Base-by-base conservation (phyloP, 2,113 vertebrate genomes). In the Rhea pennata region DNA sequence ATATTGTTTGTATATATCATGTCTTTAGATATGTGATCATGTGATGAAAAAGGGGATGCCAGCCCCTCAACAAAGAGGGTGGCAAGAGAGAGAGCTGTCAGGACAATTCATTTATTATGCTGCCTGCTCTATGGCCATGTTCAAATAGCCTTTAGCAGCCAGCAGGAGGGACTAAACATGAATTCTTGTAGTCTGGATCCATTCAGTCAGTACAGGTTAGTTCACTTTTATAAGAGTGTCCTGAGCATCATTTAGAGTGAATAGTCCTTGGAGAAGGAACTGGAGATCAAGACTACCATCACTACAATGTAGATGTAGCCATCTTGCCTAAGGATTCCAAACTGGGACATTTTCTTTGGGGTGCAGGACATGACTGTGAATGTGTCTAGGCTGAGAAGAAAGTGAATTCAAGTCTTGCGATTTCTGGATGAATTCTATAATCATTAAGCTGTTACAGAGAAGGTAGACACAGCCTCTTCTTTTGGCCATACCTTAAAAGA, bases 241-340 rank as follows among this genome's bases (percentile, higher is more conserved):
- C 56, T 82, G 26, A 71, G 4, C 29, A 64, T n/a, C 12, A 16
- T 10, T 27, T 2, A 5, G 15, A 89, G 36, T 23, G 9, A 2
- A 2, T 71, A 20, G 15, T 66, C 27, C 8, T 74, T 48, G 50
- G 39, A 74, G 50, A 84, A 62, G 44, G 19, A 79, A 33, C 3
- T 11, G 54, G 67, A 83, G 33, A 69, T 33, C 16, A 67, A 19
- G 19, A 53, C 23, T 70, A 11, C 82, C 2, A 10, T 46, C 22
- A 54, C 3, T 8, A 33, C 46, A 31, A 11, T 1, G 7, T 36
- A 6, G 69, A 36, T 1, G 67, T 76, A 9, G 2, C 5, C 24
- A 72, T 50, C 39, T 56, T 73, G 13, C 51, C 31, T 69, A 76
- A 73, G 26, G 62, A 46, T 19, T 56, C 17, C 40, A 39, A 90